A percentile compares a stretch with the other conserved stretches of the same genome.
These are phyloP conservation scores for Dasyurus viverrinus DNA, from an alignment of 2,113 vertebrate species.

Conservation along the genomic window DNA sequence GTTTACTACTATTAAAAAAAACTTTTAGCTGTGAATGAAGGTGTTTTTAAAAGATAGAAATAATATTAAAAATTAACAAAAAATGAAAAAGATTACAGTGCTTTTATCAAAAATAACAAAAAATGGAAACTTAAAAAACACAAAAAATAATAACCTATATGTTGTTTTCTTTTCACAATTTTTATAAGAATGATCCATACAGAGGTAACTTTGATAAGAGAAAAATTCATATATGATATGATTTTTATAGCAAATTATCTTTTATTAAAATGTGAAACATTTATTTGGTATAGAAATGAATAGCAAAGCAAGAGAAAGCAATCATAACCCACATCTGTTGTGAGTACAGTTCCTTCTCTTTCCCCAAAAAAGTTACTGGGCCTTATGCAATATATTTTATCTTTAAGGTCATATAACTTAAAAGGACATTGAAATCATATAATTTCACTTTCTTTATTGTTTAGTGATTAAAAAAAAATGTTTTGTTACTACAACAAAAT, in stretches of 20 bases:
- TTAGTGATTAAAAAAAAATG: not conserved
- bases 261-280: not conserved
- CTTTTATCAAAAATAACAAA: not conserved
- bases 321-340: not conserved
- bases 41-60: not conserved
- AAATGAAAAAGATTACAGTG: not conserved
- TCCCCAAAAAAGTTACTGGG: not conserved
- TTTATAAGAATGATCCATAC: not conserved
- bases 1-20: not conserved
- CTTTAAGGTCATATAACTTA: not conserved
- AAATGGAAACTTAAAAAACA: not conserved
- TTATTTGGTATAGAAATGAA: not conserved
- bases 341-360: not conserved
- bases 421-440: not conserved
- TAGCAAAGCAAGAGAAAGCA: not conserved
- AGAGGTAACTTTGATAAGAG: not conserved
- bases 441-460: not conserved
- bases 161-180: not conserved
- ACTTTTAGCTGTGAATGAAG: not conserved
- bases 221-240: not conserved
- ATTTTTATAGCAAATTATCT: not conserved
- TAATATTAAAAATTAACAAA: not conserved
- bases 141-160: not conserved
- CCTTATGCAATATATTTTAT: not conserved
- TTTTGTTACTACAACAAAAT: not conserved